Evolutionary conservation across 2,797 vertebrate species (phyloP), one percentile per base, ranked within the genome.

Genomic region (Danio aesculapii): DNA sequence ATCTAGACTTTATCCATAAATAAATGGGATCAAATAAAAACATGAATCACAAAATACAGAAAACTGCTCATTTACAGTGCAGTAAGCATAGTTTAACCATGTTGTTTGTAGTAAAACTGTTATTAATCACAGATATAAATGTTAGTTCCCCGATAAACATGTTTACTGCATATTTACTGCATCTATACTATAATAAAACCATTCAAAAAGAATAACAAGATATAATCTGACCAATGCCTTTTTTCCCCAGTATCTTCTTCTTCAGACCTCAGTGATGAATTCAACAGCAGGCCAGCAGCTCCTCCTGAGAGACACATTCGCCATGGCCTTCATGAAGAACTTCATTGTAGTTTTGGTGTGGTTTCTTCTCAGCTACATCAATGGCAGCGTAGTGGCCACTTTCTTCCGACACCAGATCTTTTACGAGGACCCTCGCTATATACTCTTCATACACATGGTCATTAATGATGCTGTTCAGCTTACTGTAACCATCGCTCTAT

Each of bases 401-500:
- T 94, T 93, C 77, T 90, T 92, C 44, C 92, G 82, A 84, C 89
- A 94, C 77, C 91, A 90, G 89, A 55, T 44, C 0, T 94, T 95
- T 75, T 92, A 93, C 4, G 89, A 92, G n/a, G 90, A 94, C 85
- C 92, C 93, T 16, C 93, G 92, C 17, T 94, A 94, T 85, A 93
- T 94, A 85, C 92, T 94, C 21, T 95, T 94, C 88, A 92, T 94
- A 87, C 93, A 95, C 86, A 94, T 94, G 93, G 93, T 94, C 71
- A 89, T 94, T 30, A 95, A 92, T 6, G 93, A 95, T 0, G 90
- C 80, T 30, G 19, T 94, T 64, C 92, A 93, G 87, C 91, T 94
- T 62, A 93, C 91, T 0, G 84, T 94, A 74, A 92, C 91, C 30
- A 10, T 91, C 68, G 77, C 63, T 0, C 89, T 95, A 1, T 92